Evolutionary conservation across 2,888 invertebrate species (phyloP), one percentile per base, ranked within the genome.

Genomic region (Strigamia maritima): DNA sequence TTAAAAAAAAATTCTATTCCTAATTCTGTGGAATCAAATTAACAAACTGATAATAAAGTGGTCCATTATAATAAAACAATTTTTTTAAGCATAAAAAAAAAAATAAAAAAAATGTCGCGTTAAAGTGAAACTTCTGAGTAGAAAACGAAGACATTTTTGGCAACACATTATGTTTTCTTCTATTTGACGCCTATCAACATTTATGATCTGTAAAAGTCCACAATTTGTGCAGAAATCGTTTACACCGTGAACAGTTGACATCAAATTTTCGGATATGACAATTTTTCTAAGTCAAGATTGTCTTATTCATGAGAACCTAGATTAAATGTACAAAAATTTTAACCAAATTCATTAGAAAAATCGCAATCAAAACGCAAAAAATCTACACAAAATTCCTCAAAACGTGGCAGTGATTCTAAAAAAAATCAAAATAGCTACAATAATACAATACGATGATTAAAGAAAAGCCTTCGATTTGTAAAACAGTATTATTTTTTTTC

Each of bases 211-310:
- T 70, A 70, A 70, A 70, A 70, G 70, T 70, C 14, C 70, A 70
- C 70, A 70, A 70, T 70, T 70, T 70, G 70, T 70, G 70, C 70
- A 28, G 70, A 70, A 70, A 70, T 28, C 70, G 70, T 70, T 70
- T 70, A 70, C 70, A 70, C 70, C 70, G 70, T 70, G 70, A 28
- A 70, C 70, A 70, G 70, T 70, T 70, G 70, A 70, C 70, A 70
- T 70, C 70, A 70, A 70, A 70, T 54, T 54, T 54, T 70, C 70
- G 16, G 70, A 70, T 70, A 70, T 70, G 70, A 70, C 70, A 70
- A 70, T 70, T n/a, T 70, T 70, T 70, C 70, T 70, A 65, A 65
- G 24, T 28, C 28, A 70, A 24, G 70, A 70, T 70, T 70, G 70
- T 70, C 70, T 26, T 70, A 70, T 70, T 70, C 60, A 22, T 60